Percentiles rank a stretch among this genome's conserved stretches.
phyloP scores from a whole-genome alignment of 2,888 invertebrate genomes.

The Choristoneura rosaceana region DNA sequence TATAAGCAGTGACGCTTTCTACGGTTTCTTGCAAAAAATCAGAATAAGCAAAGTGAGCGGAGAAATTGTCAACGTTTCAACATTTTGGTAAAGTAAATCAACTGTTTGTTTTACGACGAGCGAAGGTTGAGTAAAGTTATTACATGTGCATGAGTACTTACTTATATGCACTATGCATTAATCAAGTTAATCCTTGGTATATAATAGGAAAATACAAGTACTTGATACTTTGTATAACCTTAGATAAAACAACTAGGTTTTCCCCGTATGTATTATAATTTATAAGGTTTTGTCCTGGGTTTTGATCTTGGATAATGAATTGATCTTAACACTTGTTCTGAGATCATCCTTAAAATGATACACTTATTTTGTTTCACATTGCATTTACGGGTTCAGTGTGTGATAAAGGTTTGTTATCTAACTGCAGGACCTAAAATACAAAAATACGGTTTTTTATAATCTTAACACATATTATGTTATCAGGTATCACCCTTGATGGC shows the following conservation, averaged over 20 bases:
- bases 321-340: not conserved
- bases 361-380: not conserved
- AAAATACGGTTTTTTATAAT: not conserved
- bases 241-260: conserved; percentile 9
- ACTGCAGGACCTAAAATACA: conserved; percentile 5
- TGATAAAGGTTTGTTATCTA: conserved; percentile 7
- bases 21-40: conserved; percentile 63
- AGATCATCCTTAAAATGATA: not conserved
- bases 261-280: not conserved
- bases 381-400: not conserved
- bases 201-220: not conserved
- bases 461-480: conserved; percentile 12
- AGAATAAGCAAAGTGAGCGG: conserved; percentile 77
- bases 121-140: not conserved
- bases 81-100: conserved; percentile 65
- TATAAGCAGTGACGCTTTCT: conserved; percentile 80
- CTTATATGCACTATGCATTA: not conserved
- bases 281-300: conserved; percentile 33
- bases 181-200: conserved; percentile 24
- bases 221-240: conserved; percentile 17
- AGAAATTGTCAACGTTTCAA: conserved; percentile 75
- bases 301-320: conserved; percentile 1
- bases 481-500: conserved; percentile 1
- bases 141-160: too few species aligned
- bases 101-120: conserved; percentile 40